These are phyloP conservation scores for Suncus etruscus DNA, from an alignment of 2,113 vertebrate genomes.

Conservation along the genomic window DNA sequence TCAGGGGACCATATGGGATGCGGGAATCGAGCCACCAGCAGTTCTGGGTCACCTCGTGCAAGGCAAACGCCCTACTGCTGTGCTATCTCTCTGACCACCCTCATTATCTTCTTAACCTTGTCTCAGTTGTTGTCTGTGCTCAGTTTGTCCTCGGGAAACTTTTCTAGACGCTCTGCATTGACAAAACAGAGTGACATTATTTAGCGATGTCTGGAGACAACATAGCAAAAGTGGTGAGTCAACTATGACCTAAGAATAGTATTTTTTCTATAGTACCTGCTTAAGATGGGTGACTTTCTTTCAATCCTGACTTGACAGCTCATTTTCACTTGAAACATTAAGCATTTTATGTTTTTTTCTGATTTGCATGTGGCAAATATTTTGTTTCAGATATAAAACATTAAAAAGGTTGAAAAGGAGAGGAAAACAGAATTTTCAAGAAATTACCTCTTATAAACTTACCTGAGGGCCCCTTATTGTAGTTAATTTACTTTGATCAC, in stretches of 20 bases:
- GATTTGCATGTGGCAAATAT: conserved; percentile 24
- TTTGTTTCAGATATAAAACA: conserved; percentile 36
- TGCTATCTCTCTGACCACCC: not conserved
- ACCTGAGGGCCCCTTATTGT: not conserved
- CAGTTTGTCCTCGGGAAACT: not conserved
- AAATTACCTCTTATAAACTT: conserved; percentile 40
- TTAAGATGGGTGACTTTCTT: not conserved
- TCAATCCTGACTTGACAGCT: conserved; percentile 38
- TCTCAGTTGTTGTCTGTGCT: not conserved
- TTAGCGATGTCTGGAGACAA: not conserved
- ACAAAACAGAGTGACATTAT: not conserved
- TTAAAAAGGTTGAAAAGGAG: conserved; percentile 34
- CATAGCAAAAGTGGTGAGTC: not conserved
- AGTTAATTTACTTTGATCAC: conserved; percentile 16
- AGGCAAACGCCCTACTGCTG: no score
- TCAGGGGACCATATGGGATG: no score
- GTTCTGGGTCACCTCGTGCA: no score
- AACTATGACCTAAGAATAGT: not conserved
- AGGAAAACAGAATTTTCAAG: conserved; percentile 11
- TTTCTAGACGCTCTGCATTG: not conserved
- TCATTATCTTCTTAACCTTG: conserved; percentile 27
- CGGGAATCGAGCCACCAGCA: no score
- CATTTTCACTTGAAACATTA: conserved; percentile 20
- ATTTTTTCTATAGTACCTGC: not conserved
- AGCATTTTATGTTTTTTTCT: conserved; percentile 35